phyloP scores from a whole-genome alignment of 1,140 invertebrate species.

The Neotoxoptera formosana region DNA sequence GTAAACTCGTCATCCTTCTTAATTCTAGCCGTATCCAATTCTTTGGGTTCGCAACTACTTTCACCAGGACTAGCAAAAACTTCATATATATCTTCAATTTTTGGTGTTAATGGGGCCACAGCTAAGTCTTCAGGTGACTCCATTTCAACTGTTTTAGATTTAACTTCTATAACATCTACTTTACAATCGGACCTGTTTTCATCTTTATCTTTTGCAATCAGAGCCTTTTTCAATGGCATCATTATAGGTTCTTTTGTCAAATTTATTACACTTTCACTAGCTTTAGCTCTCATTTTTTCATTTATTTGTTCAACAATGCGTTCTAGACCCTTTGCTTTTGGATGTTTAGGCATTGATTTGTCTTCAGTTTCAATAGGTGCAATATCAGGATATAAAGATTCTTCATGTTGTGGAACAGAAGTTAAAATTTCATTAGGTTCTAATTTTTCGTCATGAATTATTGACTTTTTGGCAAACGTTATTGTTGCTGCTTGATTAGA shows the following conservation, averaged over 20 bases:
- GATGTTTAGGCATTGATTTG: slow-evolving; percentile 46
- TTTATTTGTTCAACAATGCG: slow-evolving; percentile 54
- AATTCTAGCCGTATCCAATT: slow-evolving; percentile 59
- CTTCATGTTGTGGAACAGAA: background rate
- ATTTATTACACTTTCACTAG: slow-evolving; percentile 35
- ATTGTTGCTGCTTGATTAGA: slow-evolving; percentile 28
- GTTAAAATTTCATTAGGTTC: background rate
- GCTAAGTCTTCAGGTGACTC: slow-evolving; percentile 59
- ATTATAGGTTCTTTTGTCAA: slow-evolving; percentile 51
- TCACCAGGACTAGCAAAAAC: slow-evolving; percentile 59
- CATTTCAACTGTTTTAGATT: slow-evolving; percentile 61
- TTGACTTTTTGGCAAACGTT: slow-evolving; percentile 47
- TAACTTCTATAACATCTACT: slow-evolving; percentile 60
- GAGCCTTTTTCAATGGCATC: slow-evolving; percentile 54
- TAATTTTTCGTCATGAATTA: slow-evolving; percentile 1
- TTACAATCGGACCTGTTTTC: slow-evolving; percentile 55
- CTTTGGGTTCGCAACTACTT: slow-evolving; percentile 60
- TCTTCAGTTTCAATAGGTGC: slow-evolving; percentile 21
- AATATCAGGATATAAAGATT: background rate
- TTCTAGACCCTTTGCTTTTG: slow-evolving; percentile 48
- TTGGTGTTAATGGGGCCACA: slow-evolving; percentile 58
- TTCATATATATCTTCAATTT: slow-evolving; percentile 58
- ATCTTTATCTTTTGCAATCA: slow-evolving; percentile 63
- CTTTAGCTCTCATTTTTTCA: slow-evolving; percentile 55
- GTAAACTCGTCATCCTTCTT: slow-evolving; percentile 51